Conservation (phyloP, 2,113 vertebrate genomes). For the Myotis davidii region DNA sequence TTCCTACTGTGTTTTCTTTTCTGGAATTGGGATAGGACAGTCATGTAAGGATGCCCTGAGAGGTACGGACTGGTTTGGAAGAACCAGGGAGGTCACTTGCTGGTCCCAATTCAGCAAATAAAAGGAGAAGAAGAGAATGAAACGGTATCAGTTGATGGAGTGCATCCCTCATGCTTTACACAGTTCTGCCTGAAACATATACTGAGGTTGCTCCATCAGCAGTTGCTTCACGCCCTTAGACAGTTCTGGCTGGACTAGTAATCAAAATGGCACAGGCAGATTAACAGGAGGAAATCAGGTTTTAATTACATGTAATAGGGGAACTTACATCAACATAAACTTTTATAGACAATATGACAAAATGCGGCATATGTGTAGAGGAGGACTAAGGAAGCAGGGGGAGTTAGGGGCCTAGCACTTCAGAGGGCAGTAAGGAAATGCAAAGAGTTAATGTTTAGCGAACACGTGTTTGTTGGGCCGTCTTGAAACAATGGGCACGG, state of each 20-base stretch:
- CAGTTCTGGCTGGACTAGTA: background rate
- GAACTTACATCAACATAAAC: background rate
- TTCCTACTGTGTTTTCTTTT: background rate
- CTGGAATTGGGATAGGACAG: background rate
- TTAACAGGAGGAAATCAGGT: background rate
- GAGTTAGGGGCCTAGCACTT: background rate
- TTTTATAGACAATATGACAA: background rate
- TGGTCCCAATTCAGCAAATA: background rate
- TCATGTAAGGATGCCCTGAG: background rate
- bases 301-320: background rate
- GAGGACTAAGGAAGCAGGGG: background rate
- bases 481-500: background rate
- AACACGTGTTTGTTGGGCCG: background rate
- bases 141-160: rapidly evolving
- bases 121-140: background rate
- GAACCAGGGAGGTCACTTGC: background rate
- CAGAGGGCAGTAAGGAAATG: background rate
- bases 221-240: background rate
- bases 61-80: background rate
- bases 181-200: background rate
- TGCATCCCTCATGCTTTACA: background rate
- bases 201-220: background rate
- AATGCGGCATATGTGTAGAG: background rate
- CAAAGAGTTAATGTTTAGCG: background rate
- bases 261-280: background rate